Evolutionary conservation across 2,113 vertebrate genomes (phyloP), one percentile per base, ranked within the genome.

Genomic region (Rhombomys opimus): DNA sequence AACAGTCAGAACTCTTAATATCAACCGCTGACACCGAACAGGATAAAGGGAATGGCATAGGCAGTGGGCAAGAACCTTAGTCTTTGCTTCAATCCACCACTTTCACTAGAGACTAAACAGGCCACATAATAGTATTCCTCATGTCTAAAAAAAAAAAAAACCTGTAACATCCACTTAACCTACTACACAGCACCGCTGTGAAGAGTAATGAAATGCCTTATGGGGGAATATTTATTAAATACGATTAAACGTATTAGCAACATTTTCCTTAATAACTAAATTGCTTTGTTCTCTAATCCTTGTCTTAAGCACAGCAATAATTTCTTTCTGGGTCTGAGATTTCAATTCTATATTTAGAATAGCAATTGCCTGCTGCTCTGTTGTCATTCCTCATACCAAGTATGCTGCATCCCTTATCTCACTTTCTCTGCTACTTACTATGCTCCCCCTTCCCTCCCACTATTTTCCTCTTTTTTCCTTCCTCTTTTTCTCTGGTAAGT

Each of bases 221-320:
- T 0, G 18, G 32, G 38, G 52, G 76, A 59, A 6, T 84, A 75
- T 22, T 93, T n/a, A 68, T 63, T 59, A 89, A 89, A 78, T 87
- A 78, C 5, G 54, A 86, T 78, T 65, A 91, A 91, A 93, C 91
- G 7, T 75, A 73, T 68, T 81, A 68, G 9, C 27, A 84, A 70
- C 81, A 81, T 70, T 67, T 63, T 32, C 63, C 61, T 57, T 80
- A 95, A 80, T 61, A 46, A 95, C 81, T 70, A 78, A 70, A 78
- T 61, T 93, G 30, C 15, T 67, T 73, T 41, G 38, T 68, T 35
- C 54, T 18, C 27, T 80, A 52, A 76, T 90, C 20, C 35, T 89
- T 89, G 41, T 94, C 32, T 91, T 77, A 50, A 91, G 67, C 27
- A 32, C 52, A 91, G 54, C 77, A 94, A 88, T n/a, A 1, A 92